Evolutionary conservation across 2,797 vertebrate species (phyloP).

Genomic region (Premnoplex brunnescens): DNA sequence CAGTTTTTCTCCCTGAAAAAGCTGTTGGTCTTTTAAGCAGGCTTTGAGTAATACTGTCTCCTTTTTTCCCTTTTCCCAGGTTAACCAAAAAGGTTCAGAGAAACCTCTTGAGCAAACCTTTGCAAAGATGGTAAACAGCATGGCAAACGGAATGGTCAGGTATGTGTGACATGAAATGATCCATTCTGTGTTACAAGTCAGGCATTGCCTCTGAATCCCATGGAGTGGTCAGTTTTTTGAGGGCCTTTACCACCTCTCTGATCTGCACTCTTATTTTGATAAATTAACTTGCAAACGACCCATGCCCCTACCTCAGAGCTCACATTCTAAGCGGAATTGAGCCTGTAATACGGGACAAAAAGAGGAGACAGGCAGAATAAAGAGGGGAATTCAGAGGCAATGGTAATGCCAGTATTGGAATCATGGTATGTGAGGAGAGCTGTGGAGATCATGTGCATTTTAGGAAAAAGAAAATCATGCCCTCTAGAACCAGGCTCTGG

Average conservation of each 20-base stretch:
- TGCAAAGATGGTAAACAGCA: conserved; percentile 85
- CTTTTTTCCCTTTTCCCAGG: conserved; percentile 69
- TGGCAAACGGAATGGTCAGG: conserved; percentile 93
- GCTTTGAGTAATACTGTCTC: background rate
- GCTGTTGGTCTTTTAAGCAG: background rate
- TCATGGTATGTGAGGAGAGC: background rate
- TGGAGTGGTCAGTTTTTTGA: background rate
- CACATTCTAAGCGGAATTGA: background rate
- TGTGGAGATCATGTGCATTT: background rate
- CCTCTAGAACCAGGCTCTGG: background rate
- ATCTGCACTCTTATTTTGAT: background rate
- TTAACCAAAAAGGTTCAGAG: conserved; percentile 96
- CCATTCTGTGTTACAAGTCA: background rate
- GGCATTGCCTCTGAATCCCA: background rate
- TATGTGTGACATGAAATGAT: conserved; percentile 53
- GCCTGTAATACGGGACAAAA: background rate
- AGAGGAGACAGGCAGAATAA: background rate
- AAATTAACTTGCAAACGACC: background rate
- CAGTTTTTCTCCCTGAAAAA: background rate
- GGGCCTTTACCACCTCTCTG: background rate
- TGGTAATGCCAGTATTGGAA: background rate
- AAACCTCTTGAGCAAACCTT: conserved; percentile 91
- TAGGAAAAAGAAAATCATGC: background rate
- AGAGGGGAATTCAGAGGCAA: background rate
- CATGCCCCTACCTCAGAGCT: background rate